Percentiles rank a stretch among this genome's conserved stretches.
These are phyloP conservation scores for Astropecten irregularis DNA, from an alignment of 53 echinoderm and acorn worm genomes.

Conservation along the genomic window DNA sequence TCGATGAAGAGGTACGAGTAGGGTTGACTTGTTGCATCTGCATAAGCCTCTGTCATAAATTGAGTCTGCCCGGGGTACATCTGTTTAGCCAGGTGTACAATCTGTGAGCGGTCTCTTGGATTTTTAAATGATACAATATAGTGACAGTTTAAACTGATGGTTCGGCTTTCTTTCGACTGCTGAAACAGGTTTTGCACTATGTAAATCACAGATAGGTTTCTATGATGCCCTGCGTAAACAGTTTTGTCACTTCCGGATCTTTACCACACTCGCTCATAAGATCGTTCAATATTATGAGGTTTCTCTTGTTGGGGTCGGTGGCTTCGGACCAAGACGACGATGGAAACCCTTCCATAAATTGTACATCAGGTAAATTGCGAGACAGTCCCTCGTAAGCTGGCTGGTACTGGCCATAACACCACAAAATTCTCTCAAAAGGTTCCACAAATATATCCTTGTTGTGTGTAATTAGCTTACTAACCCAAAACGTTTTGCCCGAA, in stretches of 20 bases:
- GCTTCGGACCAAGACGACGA: conserved; percentile 26
- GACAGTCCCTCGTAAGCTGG: conserved; percentile 35
- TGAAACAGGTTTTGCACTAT: conserved; percentile 68
- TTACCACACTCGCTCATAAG: conserved; percentile 57
- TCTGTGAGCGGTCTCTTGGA: conserved; percentile 74
- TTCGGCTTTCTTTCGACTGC: conserved; percentile 38
- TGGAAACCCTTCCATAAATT: conserved; percentile 67
- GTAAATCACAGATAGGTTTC: conserved; percentile 54
- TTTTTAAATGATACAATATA: conserved; percentile 70
- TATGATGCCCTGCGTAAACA: conserved; percentile 62
- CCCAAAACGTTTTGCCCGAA: conserved; percentile 53
- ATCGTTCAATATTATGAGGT: conserved; percentile 61
- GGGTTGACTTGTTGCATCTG: conserved; percentile 50
- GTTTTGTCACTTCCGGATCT: conserved; percentile 47
- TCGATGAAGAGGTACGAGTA: conserved; percentile 65
- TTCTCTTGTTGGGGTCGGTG: conserved; percentile 47
- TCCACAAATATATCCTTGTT: conserved; percentile 32
- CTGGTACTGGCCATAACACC: conserved; percentile 71
- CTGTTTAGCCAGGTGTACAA: conserved; percentile 71
- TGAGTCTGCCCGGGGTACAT: conserved; percentile 71
- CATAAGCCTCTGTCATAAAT: conserved; percentile 73
- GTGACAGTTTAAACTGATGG: conserved; percentile 60
- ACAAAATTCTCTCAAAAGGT: conserved; percentile 50
- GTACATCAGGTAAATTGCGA: conserved; percentile 44
- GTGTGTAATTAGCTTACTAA: conserved; percentile 43